phyloP scores from a whole-genome alignment of 2,797 vertebrate genomes.

The Pseudotriccus pelzelni region DNA sequence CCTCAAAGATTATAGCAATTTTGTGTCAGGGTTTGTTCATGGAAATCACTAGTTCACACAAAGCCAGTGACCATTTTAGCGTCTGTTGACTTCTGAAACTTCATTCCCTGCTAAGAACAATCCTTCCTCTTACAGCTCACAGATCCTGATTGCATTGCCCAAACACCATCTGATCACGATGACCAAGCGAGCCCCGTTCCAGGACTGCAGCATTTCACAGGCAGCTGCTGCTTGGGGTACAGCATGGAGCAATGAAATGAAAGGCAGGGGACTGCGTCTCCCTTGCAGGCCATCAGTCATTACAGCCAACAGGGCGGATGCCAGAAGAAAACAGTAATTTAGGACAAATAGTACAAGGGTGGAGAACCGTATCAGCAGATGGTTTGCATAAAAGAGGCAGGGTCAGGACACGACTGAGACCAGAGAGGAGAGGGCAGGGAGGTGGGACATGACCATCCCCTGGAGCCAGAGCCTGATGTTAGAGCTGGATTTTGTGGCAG shows the following conservation, averaged over 20 bases:
- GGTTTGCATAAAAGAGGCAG: neutral
- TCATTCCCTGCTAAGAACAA: neutral
- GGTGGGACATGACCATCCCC: neutral
- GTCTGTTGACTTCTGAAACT: neutral
- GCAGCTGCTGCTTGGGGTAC: neutral
- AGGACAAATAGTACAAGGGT: neutral
- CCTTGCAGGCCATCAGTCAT: neutral
- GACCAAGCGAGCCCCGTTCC: neutral
- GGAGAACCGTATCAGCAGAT: neutral
- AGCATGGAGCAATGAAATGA: neutral
- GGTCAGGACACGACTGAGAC: neutral
- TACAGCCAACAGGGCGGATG: neutral
- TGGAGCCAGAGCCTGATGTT: rapidly evolving
- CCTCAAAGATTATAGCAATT: neutral
- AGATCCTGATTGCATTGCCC: rapidly evolving
- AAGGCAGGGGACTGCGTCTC: neutral
- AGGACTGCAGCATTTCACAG: neutral
- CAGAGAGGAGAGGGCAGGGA: neutral
- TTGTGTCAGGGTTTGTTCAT: neutral
- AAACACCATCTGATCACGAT: neutral
- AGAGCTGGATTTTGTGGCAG: neutral
- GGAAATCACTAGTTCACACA: neutral
- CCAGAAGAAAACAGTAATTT: neutral
- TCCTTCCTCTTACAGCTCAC: neutral
- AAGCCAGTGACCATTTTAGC: rapidly evolving